Conservation (phyloP, 2,113 vertebrate genomes). For the Ictalurus punctatus region DNA sequence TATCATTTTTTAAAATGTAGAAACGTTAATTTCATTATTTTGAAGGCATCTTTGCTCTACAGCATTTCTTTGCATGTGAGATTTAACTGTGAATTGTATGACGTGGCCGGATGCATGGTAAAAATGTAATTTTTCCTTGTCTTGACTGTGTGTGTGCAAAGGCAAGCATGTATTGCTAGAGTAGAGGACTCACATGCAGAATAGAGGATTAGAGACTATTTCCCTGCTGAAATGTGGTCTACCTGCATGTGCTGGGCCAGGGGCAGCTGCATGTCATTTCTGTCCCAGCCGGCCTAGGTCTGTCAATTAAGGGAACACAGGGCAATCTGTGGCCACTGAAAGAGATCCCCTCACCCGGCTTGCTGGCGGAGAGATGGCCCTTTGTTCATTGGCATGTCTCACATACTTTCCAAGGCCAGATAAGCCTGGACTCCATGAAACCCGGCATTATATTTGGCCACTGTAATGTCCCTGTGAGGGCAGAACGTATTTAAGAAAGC, state of each 20-base stretch:
- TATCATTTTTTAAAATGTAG: too few relatives aligned
- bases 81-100: background rate
- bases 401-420: conserved; percentile 91
- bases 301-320: conserved; percentile 87
- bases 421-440: conserved; percentile 87
- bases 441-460: conserved; percentile 85
- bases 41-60: too few relatives aligned
- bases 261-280: conserved; percentile 75
- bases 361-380: conserved; percentile 81
- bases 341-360: conserved; percentile 85
- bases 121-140: background rate
- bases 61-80: too few relatives aligned
- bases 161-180: background rate
- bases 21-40: too few relatives aligned
- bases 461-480: conserved; percentile 75
- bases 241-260: conserved; percentile 67
- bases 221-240: conserved; percentile 80
- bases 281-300: conserved; percentile 75
- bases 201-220: conserved; percentile 75
- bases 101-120: background rate
- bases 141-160: conserved; percentile 2
- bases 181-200: conserved; percentile 59
- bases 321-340: conserved; percentile 90
- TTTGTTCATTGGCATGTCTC: conserved; percentile 92
- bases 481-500: conserved; percentile 73